Evolutionary conservation across 2,888 invertebrate genomes (phyloP).

Genomic region (Agrotis segetum): DNA sequence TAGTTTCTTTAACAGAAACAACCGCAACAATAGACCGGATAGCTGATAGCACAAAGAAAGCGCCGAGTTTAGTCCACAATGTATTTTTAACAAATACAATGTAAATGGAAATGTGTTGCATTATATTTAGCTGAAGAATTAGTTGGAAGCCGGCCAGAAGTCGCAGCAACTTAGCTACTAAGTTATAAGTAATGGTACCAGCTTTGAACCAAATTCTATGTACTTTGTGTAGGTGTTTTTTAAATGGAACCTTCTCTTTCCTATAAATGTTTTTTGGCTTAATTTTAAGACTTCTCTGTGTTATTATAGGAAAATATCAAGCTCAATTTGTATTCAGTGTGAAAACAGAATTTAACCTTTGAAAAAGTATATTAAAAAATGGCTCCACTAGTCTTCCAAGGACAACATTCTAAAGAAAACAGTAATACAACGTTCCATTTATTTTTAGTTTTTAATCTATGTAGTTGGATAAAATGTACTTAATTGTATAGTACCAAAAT

Average conservation of each 20-base stretch:
- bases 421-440: background rate
- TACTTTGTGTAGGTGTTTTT: background rate
- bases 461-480: too few species aligned
- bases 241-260: background rate
- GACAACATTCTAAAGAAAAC: constrained; percentile 2
- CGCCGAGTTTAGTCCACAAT: constrained; percentile 9
- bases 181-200: constrained; percentile 37
- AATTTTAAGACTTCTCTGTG: background rate
- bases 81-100: constrained; percentile 42
- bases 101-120: constrained; percentile 44
- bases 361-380: background rate
- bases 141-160: constrained; percentile 34
- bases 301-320: background rate
- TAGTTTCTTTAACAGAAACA: background rate
- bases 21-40: constrained; percentile 24
- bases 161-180: constrained; percentile 20
- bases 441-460: background rate
- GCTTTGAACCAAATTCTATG: background rate
- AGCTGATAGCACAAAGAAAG: constrained; percentile 11
- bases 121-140: constrained; percentile 46
- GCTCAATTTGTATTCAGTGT: constrained; percentile 2
- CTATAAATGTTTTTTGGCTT: constrained; percentile 4
- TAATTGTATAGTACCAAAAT: too few species aligned
- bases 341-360: background rate
- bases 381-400: background rate